Base-by-base conservation (phyloP, 2,888 invertebrate species). In the Drosophila demipolita region DNA sequence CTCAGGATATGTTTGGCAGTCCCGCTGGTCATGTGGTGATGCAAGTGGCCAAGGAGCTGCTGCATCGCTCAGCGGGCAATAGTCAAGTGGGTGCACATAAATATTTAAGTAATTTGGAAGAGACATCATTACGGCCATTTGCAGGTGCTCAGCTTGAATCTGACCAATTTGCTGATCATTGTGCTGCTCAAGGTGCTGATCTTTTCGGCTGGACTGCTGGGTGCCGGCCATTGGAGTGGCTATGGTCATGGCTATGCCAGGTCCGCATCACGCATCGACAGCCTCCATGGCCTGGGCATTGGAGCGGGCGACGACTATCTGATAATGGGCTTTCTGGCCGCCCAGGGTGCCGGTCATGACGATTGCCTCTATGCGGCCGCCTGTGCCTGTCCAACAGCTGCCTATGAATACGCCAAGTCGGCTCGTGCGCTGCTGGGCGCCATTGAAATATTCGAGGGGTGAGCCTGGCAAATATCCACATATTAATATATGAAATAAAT, bases 131-230 rank as follows among this genome's bases (percentile, higher is more conserved):
- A 57, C 61, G 53, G 45, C 8, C 57, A 35, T 59, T 62, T 33
- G 1, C 66, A 91, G 91, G 92, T 92, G 49, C 87, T 97, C 53
- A 97, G 97, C 85, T 93, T 97, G 61, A 97, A 97, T 93, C 93
- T 97, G 66, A 97, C 97, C 0, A 97, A 97, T 92, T 93, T 97
- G 74, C 94, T 97, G 54, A 96, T 97, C 71, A 94, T 97, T 65
- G 94, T 97, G 58, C 94, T 98, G 36, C 93, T 98, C 71, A 97
- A 97, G 93, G 96, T 96, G 0, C 93, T 97, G 9, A 96, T 97
- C 73, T 95, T 97, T 83, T 96, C 97, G 0, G 97, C 97, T 15
- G 97, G 97, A 0, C 95, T 97, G 86, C 94, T 96, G 84, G 97
- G 96, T 8, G 95, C 95, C 1, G 96, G 96, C 0, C 95, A 95